Evolutionary conservation across 2,797 vertebrate species (phyloP).

Genomic region (Agapornis canus): DNA sequence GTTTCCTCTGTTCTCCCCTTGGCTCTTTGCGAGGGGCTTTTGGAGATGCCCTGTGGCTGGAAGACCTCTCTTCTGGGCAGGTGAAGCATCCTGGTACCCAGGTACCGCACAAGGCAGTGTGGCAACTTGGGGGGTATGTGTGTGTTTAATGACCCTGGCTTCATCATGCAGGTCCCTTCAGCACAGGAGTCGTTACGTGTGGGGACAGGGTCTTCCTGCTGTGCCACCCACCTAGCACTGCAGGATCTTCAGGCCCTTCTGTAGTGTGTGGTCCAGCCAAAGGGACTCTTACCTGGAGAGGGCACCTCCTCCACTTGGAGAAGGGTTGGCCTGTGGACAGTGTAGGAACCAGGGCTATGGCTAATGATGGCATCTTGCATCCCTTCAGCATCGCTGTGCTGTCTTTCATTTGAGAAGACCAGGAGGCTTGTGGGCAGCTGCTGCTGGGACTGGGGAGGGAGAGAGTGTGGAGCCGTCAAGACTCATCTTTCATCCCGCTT

Average conservation of each 20-base stretch:
- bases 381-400: neutral
- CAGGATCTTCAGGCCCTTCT: neutral
- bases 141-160: neutral
- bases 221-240: neutral
- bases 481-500: neutral
- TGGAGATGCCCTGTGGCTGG: neutral
- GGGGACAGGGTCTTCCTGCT: neutral
- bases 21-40: neutral
- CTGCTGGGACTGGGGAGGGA: neutral
- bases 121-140: accelerated
- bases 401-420: neutral
- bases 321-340: neutral
- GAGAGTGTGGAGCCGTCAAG: neutral
- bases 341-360: neutral
- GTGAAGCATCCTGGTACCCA: neutral
- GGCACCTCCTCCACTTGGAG: neutral
- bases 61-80: neutral
- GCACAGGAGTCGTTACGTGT: accelerated
- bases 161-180: neutral
- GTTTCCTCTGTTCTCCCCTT: neutral
- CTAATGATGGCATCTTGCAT: neutral
- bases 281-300: neutral
- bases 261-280: accelerated
- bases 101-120: accelerated
- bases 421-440: neutral